Percentiles rank a stretch among this genome's conserved stretches.
phyloP scores from a whole-genome alignment of 2,113 vertebrate genomes.

The Antigone vipio region DNA sequence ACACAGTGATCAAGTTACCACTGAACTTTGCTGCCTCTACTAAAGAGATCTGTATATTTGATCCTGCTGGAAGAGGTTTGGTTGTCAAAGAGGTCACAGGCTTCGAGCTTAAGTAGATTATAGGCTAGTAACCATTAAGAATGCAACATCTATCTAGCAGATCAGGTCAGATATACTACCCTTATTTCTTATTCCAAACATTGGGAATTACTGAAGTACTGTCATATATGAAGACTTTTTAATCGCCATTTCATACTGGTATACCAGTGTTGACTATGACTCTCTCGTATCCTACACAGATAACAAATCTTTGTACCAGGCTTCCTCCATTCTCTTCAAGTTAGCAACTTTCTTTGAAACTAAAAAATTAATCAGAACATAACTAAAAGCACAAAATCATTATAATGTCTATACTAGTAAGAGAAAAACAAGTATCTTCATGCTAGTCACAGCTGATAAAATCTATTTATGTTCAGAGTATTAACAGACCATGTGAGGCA shows the following conservation, averaged over 20 bases:
- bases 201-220: neutral
- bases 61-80: neutral
- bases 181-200: neutral
- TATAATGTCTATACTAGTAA: neutral
- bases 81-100: neutral
- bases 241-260: neutral
- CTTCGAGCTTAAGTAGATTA: neutral
- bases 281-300: neutral
- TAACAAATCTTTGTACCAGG: neutral
- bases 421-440: neutral
- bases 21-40: neutral
- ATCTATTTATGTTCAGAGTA: neutral
- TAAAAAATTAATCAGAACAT: neutral
- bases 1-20: neutral
- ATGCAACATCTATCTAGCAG: neutral
- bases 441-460: neutral
- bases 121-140: neutral
- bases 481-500: neutral
- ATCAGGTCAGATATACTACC: neutral
- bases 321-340: neutral
- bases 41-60: neutral
- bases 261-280: neutral
- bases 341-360: neutral
- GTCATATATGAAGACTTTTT: neutral
- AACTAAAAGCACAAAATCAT: neutral